Percentiles rank a stretch among this genome's conserved stretches.
Conservation (phyloP, 2,797 vertebrate genomes). For the Pristis pectinata region DNA sequence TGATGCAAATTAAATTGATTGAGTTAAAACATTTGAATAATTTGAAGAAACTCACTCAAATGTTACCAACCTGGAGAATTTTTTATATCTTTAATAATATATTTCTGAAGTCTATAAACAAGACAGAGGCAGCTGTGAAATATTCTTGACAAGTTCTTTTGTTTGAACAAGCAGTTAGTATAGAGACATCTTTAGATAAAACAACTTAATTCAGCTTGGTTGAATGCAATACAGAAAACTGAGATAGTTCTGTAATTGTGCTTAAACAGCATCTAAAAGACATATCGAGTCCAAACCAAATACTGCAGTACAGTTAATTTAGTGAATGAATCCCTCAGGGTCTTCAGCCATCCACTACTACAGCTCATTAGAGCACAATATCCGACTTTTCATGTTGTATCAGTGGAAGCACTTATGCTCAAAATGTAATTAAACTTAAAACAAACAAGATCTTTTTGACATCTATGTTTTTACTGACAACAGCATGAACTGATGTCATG, state of each 20-base stretch:
- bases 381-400: slow-evolving; percentile 60
- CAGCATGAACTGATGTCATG: slow-evolving; percentile 47
- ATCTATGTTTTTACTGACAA: slow-evolving; percentile 45
- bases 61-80: slow-evolving; percentile 39
- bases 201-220: slow-evolving; percentile 60
- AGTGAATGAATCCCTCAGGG: slow-evolving; percentile 68
- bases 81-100: slow-evolving; percentile 41
- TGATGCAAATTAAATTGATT: neutral
- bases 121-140: slow-evolving; percentile 41
- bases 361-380: slow-evolving; percentile 81
- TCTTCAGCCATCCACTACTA: slow-evolving; percentile 68
- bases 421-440: slow-evolving; percentile 85
- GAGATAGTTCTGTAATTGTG: slow-evolving; percentile 59
- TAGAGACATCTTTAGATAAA: slow-evolving; percentile 9
- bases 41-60: neutral
- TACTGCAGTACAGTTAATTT: slow-evolving; percentile 71
- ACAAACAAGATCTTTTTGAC: slow-evolving; percentile 71
- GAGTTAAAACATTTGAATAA: neutral
- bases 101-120: slow-evolving; percentile 47
- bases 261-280: slow-evolving; percentile 62
- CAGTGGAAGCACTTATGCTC: slow-evolving; percentile 68
- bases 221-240: slow-evolving; percentile 54
- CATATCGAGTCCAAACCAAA: slow-evolving; percentile 67
- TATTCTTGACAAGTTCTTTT: neutral
- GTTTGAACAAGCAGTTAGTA: slow-evolving; percentile 5